Evolutionary conservation across 2,888 invertebrate species (phyloP).

Genomic region (Drosophila anceps): DNA sequence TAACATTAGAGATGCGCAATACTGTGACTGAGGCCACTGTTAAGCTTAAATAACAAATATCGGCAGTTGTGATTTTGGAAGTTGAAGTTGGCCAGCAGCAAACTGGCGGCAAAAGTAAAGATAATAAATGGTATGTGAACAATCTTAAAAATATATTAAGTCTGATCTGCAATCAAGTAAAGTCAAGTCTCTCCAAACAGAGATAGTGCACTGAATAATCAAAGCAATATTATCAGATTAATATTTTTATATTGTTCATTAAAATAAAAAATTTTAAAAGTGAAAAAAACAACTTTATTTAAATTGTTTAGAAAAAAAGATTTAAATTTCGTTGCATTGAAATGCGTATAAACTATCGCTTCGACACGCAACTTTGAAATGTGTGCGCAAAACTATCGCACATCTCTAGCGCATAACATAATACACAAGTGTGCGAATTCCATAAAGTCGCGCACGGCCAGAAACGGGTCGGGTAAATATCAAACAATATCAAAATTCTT

Average conservation of each 20-base stretch:
- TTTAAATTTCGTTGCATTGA: not conserved
- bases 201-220: not conserved
- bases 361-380: constrained; percentile 18
- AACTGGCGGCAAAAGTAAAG: not conserved
- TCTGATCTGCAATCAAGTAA: no score
- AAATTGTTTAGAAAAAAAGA: not conserved
- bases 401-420: constrained; percentile 46
- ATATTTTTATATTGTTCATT: not conserved
- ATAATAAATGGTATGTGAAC: no score
- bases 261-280: not conserved
- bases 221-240: not conserved
- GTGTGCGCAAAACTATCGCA: constrained; percentile 16
- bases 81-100: not conserved
- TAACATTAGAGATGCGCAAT: constrained; percentile 25
- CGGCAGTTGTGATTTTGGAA: not conserved
- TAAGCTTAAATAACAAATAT: not conserved
- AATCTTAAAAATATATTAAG: not conserved
- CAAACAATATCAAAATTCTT: constrained; percentile 42
- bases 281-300: not conserved
- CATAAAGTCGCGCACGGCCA: constrained; percentile 59
- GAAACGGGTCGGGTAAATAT: constrained; percentile 57
- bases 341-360: constrained; percentile 2
- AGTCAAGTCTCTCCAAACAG: no score
- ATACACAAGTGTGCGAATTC: constrained; percentile 54
- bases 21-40: not conserved